These are phyloP conservation scores for Leptocoma aspasia DNA, from an alignment of 2,113 vertebrate species.

Conservation along the genomic window DNA sequence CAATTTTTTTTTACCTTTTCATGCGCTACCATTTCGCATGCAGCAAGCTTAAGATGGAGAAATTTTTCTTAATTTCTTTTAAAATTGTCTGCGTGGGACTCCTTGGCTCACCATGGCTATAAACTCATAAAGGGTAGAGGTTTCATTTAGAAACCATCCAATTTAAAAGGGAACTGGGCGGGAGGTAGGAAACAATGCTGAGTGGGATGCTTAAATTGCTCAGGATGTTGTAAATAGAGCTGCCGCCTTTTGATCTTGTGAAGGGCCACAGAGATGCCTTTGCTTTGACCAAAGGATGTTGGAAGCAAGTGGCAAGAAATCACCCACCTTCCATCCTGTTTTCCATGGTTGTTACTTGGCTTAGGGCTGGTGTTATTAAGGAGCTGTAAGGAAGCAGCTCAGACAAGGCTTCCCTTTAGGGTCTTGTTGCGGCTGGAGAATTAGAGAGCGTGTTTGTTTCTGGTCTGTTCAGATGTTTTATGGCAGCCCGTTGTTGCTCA, in stretches of 20 bases:
- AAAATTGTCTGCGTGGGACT: neutral
- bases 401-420: conserved; percentile 70
- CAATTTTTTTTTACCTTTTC: neutral
- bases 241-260: conserved; percentile 68
- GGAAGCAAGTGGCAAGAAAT: conserved; percentile 62
- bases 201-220: conserved; percentile 64
- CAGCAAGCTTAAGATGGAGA: neutral
- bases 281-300: conserved; percentile 64
- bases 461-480: conserved; percentile 37
- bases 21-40: fast-evolving
- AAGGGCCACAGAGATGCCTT: conserved; percentile 17
- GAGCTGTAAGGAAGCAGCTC: conserved; percentile 72
- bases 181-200: conserved; percentile 61
- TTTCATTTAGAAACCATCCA: conserved; percentile 45
- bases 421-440: conserved; percentile 38
- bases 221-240: conserved; percentile 75
- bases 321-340: conserved; percentile 57
- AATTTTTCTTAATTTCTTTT: neutral
- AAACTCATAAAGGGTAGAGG: conserved; percentile 54
- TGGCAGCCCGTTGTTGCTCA: neutral
- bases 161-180: conserved; percentile 51
- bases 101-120: neutral
- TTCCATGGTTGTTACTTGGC: conserved; percentile 59
- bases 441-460: conserved; percentile 40
- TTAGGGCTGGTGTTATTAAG: conserved; percentile 71